These are phyloP conservation scores for Ypsolopha scabrella DNA, from an alignment of 2,888 invertebrate species.

Conservation along the genomic window DNA sequence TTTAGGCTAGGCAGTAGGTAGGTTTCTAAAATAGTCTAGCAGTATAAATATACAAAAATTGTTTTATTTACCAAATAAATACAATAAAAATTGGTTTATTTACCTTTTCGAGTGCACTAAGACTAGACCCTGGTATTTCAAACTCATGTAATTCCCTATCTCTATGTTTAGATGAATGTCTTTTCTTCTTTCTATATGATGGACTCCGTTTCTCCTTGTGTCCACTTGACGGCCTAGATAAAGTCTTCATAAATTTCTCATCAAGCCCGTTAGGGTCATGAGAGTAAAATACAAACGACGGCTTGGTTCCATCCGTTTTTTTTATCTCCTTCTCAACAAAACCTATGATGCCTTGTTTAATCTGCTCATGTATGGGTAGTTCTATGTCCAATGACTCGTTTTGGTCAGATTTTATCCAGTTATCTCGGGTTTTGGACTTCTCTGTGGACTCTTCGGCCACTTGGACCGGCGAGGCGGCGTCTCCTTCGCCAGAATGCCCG, in stretches of 20 bases:
- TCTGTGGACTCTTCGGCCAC: constrained; percentile 25
- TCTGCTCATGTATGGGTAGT: constrained; percentile 69
- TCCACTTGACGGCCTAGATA: constrained; percentile 58
- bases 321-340: constrained; percentile 66
- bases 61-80: constrained; percentile 27
- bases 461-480: constrained; percentile 15
- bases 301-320: constrained; percentile 46
- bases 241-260: constrained; percentile 52
- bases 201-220: constrained; percentile 63
- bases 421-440: constrained; percentile 47
- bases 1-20: no score
- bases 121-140: constrained; percentile 62
- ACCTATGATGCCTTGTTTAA: constrained; percentile 62
- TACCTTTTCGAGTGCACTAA: constrained; percentile 63
- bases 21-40: no score
- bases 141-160: constrained; percentile 61
- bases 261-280: constrained; percentile 61
- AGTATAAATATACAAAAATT: no score
- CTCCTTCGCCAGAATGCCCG: constrained; percentile 27
- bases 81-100: constrained; percentile 2
- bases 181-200: constrained; percentile 57
- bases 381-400: constrained; percentile 69
- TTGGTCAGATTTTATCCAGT: constrained; percentile 61
- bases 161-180: constrained; percentile 54
- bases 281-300: constrained; percentile 61